Evolutionary conservation across 1,140 invertebrate genomes (phyloP), one percentile per base, ranked within the genome.

Genomic region (Papilio polytes): DNA sequence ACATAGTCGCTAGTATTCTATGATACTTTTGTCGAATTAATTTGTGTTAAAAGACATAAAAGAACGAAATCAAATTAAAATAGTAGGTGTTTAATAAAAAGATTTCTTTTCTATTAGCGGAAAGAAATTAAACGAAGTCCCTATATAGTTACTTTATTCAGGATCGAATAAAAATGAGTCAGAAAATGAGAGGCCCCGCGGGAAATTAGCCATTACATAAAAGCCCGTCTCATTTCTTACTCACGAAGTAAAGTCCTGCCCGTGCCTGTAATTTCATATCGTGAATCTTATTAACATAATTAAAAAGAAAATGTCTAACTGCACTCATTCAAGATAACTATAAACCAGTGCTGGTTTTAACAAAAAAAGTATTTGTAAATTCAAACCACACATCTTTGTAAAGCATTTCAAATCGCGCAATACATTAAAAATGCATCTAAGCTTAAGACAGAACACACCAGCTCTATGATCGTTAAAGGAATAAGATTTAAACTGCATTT

Each of bases 181-280:
- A 84, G 89, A 89, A 89, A 92, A 91, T 90, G 86, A 89, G 88
- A 87, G 84, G 82, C 88, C 85, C 77, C 88, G 78, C 72, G 91
- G 90, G 90, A 93, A 91, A 92, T 93, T 90, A 88, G 85, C 86
- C 87, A 92, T 91, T 89, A 89, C 85, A 91, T 92, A 90, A 91
- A 90, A 90, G 87, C 87, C 87, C 84, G 74, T 84, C 85, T 82
- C 85, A 88, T 90, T 87, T 86, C 87, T 92, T 90, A 89, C 90
- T 91, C 88, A 87, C 82, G 48, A 36, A 84, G 77, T 74, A 87
- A 74, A 80, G 74, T 70, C 59, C 46, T 44, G 46, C 74, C 78
- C 48, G 46, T 77, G 48, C 74, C 22, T 51, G 51, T 56, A 59
- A 56, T 77, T 59, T 51, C 26, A 31, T 77, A 56, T n/a, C 46